Base-by-base conservation (phyloP, 2,888 invertebrate genomes). In the Blera fallax region DNA sequence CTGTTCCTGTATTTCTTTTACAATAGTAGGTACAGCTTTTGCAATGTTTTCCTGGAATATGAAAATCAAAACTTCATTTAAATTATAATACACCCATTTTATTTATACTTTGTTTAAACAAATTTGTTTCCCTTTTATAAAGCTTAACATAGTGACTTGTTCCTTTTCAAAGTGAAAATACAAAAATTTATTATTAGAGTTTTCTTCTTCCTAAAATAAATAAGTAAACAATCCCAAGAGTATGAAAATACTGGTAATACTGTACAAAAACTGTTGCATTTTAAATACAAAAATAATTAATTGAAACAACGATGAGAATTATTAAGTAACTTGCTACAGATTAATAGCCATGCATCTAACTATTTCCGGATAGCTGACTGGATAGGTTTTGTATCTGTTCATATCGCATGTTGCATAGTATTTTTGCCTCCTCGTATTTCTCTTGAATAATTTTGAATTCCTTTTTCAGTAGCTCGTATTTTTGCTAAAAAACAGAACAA, bases 401-500 rank as follows among this genome's bases (percentile, higher is more conserved):
- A 32, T 70, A 88, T 1, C 88, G 88, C 29, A 45, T 79, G 5
- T 80, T 58, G 58, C 89, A 81, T 18, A 89, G 54, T 4, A 79
- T 24, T 87, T 88, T 89, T 14, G 87, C 88, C 18, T 88, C 81
- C 54, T 88, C 87, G 70, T 89, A 89, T 72, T 89, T 89, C 24
- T 88, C 77, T 16, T 87, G 84, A 1, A 87, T 37, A 0, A 83
- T n/a, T 1, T 64, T 79, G 0, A 88, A 37, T 54, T 89, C 89
- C 3, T 77, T 87, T 45, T 88, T 76, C 10, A 88, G 52, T 5
- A 70, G 69, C 8, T 88, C 88, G 52, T 84, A 87, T 56, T 88
- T 79, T 73, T 85, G 78, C 89, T 89, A 45, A 3, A 79, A 87
- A 64, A 24, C 24, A 45, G 60, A 67, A 2, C n/a, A 11, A n/a